Base-by-base conservation (phyloP, 2,797 vertebrate species). In the Sebastes flavidus region DNA sequence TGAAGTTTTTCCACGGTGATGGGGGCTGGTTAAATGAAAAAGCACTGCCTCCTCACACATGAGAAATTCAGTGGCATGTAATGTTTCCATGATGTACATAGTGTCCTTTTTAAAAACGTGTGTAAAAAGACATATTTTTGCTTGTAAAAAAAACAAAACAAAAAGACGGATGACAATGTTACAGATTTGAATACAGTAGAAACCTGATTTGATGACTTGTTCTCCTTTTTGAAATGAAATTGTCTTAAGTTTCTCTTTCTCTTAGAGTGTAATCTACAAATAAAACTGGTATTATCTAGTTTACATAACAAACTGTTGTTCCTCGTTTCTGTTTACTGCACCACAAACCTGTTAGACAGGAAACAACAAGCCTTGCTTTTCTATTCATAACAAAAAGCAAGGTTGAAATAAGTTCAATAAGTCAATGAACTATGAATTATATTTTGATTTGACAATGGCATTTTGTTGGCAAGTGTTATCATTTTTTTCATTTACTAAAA, bases 41-140 rank as follows among this genome's bases (percentile, higher is more conserved):
- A 85, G 22, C 82, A 88, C 84, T 71, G 83, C 85, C 88, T 86
- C 78, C 79, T 76, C 82, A 85, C 84, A 88, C 58, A 66, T 74
- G 79, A 88, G 72, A 90, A 85, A 85, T 85, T 82, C 75, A 88
- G 87, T 91, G 91, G 84, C 77, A 80, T 89, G 89, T 93, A 78
- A 91, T 82, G 89, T 93, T 92, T 93, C 88, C 85, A 92, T 83
- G 68, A 90, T 96, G 95, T 95, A 95, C 76, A 95, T 94, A 94
- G 80, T 92, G 80, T 92, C 92, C 80, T 90, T 95, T 93, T 87
- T 90, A 91, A 89, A 81, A 66, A 78, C 82, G 86, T 93, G 87
- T 93, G 87, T 82, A 93, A 86, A 87, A 78, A 88, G 42, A 89
- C 84, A 90, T 92, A 93, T 94, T 95, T 94, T 95, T 94, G 88